Base-by-base conservation (phyloP, 1,140 invertebrate genomes). In the Orchestia grillus region DNA sequence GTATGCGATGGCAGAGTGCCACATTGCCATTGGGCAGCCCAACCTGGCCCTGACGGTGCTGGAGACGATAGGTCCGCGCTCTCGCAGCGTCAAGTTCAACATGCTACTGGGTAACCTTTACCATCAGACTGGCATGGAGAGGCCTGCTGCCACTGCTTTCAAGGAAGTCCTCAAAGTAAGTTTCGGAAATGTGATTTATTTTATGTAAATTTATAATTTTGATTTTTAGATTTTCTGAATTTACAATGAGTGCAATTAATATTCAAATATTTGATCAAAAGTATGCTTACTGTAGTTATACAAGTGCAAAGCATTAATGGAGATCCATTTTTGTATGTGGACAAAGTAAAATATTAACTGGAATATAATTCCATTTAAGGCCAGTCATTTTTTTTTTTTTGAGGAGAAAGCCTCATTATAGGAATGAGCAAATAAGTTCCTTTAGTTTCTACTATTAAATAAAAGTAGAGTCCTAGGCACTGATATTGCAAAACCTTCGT, bases 51-150 rank as follows among this genome's bases (percentile, higher is more conserved):
- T 98, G 42, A 97, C 97, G 96, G 97, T 98, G 96, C 97, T 99
- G 44, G 98, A 98, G 97, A 98, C 98, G 90, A 98, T 98, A 96
- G 98, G 98, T 90, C 98, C 98, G 62, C 98, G 98, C 97, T 98
- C 98, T 87, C 97, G 98, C 92, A 98, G 98, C 87, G 97, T 98
- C 15, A 98, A 98, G 97, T 98, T 98, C 3, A 98, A 98, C 97
- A 98, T 98, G 97, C 98, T 98, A 47, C 97, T 99, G 62, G 98
- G 98, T 23, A 98, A 98, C 97, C 97, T 98, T 95, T 98, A 98
- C 97, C 98, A 98, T 87, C 98, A 98, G 96, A 98, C 98, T 96
- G 98, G 98, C 77, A 98, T 98, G 97, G 98, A 98, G 97, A 97
- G 98, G 96, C 98, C 98, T 77, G 98, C 98, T 0, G 98, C 98